A percentile compares a stretch with the other conserved stretches of the same genome.
phyloP scores from a whole-genome alignment of 2,888 invertebrate genomes.

The Oxystoma pomonae region DNA sequence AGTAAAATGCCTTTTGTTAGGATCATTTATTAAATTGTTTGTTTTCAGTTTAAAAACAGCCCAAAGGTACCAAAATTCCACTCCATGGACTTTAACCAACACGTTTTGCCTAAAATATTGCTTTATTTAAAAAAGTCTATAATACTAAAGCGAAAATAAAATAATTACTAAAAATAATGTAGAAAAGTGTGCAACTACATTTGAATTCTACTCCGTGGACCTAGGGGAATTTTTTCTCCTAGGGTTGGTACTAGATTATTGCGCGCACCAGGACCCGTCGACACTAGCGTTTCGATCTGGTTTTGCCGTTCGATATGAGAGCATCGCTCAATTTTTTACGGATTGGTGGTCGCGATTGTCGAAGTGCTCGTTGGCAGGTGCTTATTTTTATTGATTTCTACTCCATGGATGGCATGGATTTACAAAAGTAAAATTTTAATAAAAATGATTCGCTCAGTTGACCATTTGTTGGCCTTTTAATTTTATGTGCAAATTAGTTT shows the following conservation, averaged over 20 bases:
- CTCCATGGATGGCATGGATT: background rate
- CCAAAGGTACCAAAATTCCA: too few relatives aligned
- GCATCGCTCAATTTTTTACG: too few relatives aligned
- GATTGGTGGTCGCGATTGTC: background rate
- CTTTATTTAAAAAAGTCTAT: too few relatives aligned
- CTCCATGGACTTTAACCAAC: too few relatives aligned
- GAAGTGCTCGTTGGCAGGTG: background rate
- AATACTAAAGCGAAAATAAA: too few relatives aligned
- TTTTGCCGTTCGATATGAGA: background rate
- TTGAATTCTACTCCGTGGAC: background rate
- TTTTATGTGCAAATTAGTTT: background rate
- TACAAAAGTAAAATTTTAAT: background rate
- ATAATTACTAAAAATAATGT: background rate
- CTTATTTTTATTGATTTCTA: background rate
- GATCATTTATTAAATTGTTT: too few relatives aligned
- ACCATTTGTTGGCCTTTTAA: background rate
- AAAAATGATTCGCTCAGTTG: background rate
- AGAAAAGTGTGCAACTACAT: background rate
- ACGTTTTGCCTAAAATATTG: too few relatives aligned
- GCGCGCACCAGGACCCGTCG: background rate
- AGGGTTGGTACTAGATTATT: background rate
- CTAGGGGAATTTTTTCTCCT: too few relatives aligned
- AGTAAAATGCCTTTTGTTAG: too few relatives aligned
- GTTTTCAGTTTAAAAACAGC: too few relatives aligned
- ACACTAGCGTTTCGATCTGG: background rate